Conservation (phyloP, 2,797 vertebrate species). For the Acridotheres tristis region DNA sequence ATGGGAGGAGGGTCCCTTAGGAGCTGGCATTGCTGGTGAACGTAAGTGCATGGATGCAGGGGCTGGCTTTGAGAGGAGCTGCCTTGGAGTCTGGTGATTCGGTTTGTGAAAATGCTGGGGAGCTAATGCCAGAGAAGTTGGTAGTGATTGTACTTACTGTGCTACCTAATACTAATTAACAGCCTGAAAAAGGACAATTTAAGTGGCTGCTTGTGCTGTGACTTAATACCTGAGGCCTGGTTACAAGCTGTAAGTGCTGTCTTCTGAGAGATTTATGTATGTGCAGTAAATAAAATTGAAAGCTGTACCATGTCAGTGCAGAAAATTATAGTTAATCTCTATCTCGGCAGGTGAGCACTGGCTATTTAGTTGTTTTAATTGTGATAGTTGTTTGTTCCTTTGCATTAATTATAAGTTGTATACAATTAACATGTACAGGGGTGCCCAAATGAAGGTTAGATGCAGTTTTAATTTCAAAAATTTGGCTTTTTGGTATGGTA, state of each 20-base stretch:
- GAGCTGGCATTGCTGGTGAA: not conserved
- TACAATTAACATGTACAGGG: not conserved
- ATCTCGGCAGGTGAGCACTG: not conserved
- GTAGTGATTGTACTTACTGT: not conserved
- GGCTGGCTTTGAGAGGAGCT: not conserved
- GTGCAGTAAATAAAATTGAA: not conserved
- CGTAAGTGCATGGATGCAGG: not conserved
- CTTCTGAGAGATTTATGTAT: not conserved
- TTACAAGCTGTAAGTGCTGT: not conserved
- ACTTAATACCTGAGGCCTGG: not conserved
- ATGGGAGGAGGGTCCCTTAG: not conserved
- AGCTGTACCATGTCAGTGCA: not conserved
- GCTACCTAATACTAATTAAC: not conserved
- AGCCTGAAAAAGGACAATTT: not conserved
- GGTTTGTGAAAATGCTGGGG: not conserved
- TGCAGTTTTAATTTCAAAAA: not conserved
- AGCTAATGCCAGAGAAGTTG: not conserved
- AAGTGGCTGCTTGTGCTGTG: not conserved
- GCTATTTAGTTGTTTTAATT: not conserved
- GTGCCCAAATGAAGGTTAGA: not conserved
- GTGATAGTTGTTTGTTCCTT: not conserved
- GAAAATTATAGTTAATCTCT: not conserved
- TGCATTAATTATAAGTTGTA: not conserved
- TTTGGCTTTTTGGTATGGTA: not conserved
- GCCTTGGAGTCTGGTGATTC: not conserved